Evolutionary conservation across 2,113 vertebrate genomes (phyloP).

Genomic region (Blennius ocellaris): DNA sequence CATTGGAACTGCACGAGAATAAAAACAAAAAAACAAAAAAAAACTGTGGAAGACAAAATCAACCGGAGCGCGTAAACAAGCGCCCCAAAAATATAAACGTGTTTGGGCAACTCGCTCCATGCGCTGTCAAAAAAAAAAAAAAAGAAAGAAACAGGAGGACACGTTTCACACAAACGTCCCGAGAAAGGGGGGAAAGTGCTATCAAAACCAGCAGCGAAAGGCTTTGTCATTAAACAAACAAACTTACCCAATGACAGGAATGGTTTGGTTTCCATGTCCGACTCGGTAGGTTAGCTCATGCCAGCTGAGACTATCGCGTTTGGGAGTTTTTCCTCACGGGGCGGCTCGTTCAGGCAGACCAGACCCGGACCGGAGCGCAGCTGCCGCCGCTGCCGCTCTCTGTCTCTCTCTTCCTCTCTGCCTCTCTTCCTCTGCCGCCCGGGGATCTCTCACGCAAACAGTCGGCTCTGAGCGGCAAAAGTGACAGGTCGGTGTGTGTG

Average conservation of each 20-base stretch:
- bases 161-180: conserved; percentile 9
- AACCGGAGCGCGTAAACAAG: too few relatives aligned
- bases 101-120: conserved; percentile 39
- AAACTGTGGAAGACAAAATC: too few relatives aligned
- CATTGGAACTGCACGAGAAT: not conserved
- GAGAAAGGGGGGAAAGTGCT: not conserved
- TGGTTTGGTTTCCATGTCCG: conserved; percentile 87
- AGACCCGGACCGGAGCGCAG: conserved; percentile 48
- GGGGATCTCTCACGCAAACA: conserved; percentile 34
- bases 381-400: not conserved
- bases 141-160: conserved; percentile 20
- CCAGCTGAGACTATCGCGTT: conserved; percentile 80
- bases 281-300: conserved; percentile 83
- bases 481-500: conserved; percentile 67
- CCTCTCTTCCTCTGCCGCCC: not conserved
- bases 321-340: conserved; percentile 56
- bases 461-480: conserved; percentile 66
- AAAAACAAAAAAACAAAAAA: too few relatives aligned
- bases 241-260: conserved; percentile 88
- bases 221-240: conserved; percentile 8
- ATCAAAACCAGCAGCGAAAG: not conserved
- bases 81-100: too few relatives aligned
- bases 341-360: conserved; percentile 51
- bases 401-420: not conserved
- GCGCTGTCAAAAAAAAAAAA: conserved; percentile 65